phyloP scores from a whole-genome alignment of 64 coral and sea anemone species.

The Acropora yongei region DNA sequence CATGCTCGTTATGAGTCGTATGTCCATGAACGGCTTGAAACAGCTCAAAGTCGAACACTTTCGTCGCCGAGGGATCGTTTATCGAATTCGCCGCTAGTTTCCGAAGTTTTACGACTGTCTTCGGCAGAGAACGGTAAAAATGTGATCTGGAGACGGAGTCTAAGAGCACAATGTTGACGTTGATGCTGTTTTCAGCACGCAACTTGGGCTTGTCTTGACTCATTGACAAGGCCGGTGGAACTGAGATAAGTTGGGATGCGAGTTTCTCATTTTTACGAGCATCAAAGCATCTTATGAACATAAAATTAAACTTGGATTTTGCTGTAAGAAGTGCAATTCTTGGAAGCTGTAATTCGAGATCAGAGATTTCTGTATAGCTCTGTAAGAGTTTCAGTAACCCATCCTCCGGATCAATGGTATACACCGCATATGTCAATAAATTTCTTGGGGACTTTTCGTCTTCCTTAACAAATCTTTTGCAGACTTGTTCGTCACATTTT shows the following conservation, averaged over 20 bases:
- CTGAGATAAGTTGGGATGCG: slow-evolving; percentile 71
- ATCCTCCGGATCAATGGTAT: slow-evolving; percentile 48
- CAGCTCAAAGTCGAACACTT: slow-evolving; percentile 88
- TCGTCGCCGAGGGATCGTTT: background rate
- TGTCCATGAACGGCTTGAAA: slow-evolving; percentile 94
- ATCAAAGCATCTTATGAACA: slow-evolving; percentile 70
- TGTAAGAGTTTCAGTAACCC: slow-evolving; percentile 30
- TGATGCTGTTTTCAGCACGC: slow-evolving; percentile 61
- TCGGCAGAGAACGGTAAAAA: slow-evolving; percentile 94
- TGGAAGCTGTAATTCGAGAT: slow-evolving; percentile 65
- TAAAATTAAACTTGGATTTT: slow-evolving; percentile 55
- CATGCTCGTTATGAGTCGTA: slow-evolving; percentile 85
- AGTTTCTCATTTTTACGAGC: background rate
- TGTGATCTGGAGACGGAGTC: slow-evolving; percentile 88
- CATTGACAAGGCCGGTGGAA: slow-evolving; percentile 37
- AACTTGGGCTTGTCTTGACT: slow-evolving; percentile 1
- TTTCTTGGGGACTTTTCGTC: background rate
- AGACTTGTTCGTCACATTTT: slow-evolving; percentile 46
- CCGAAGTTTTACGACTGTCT: slow-evolving; percentile 67
- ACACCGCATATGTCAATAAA: slow-evolving; percentile 30
- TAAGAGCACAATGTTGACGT: slow-evolving; percentile 85
- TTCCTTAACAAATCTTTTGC: slow-evolving; percentile 7
- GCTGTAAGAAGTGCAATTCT: slow-evolving; percentile 6
- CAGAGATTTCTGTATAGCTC: slow-evolving; percentile 32
- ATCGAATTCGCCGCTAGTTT: background rate